Percentiles rank a stretch among this genome's conserved stretches.
Evolutionary conservation across 2,888 invertebrate species (phyloP).

Genomic region (Protophormia terraenovae): DNA sequence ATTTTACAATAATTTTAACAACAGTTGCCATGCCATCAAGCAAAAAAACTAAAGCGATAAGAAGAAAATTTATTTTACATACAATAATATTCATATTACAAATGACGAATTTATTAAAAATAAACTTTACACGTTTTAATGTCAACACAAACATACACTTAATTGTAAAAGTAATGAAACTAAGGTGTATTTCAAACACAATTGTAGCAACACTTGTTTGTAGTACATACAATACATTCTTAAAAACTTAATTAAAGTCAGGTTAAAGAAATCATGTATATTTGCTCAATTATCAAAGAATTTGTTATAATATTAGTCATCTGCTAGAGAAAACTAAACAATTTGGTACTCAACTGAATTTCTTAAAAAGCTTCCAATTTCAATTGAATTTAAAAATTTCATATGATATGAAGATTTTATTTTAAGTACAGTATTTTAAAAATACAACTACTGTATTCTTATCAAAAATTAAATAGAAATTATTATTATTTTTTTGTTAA

Average conservation of each 20-base stretch:
- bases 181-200: background rate
- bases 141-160: background rate
- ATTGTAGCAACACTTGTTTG: background rate
- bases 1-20: background rate
- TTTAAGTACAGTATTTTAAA: background rate
- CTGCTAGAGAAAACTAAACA: background rate
- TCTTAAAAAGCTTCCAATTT: background rate
- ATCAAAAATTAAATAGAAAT: constrained; percentile 10
- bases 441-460: background rate
- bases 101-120: background rate
- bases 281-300: background rate
- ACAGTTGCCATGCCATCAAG: background rate
- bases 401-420: background rate
- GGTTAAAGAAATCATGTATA: background rate
- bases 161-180: background rate
- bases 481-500: constrained; percentile 1
- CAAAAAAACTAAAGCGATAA: background rate
- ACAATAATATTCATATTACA: background rate
- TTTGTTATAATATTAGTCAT: constrained; percentile 4
- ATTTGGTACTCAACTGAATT: too few relatives aligned
- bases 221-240: background rate
- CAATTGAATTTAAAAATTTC: background rate
- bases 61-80: too few relatives aligned
- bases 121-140: background rate
- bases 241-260: background rate